Percentiles rank a stretch among this genome's conserved stretches.
phyloP scores from a whole-genome alignment of 2,888 invertebrate genomes.

The Dione vanillae region DNA sequence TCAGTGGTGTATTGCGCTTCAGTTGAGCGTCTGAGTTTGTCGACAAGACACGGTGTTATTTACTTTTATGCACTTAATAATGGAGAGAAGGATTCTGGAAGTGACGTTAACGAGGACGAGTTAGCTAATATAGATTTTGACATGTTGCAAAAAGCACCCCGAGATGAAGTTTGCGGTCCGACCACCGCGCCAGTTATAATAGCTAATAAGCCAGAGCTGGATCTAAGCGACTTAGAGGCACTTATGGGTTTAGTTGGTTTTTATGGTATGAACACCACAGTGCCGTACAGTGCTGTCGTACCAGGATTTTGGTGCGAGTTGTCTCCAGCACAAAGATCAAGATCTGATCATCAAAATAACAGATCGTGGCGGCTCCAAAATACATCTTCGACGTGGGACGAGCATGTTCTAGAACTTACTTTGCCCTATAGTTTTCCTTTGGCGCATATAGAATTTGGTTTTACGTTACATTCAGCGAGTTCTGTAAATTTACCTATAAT shows the following conservation, averaged over 20 bases:
- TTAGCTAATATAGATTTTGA: conserved; percentile 78
- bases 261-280: conserved; percentile 84
- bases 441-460: conserved; percentile 96
- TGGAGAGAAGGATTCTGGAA: conserved; percentile 88
- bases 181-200: conserved; percentile 69
- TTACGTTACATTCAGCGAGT: conserved; percentile 91
- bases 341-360: conserved; percentile 94
- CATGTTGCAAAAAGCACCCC: conserved; percentile 72
- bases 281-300: conserved; percentile 92
- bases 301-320: conserved; percentile 97
- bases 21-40: conserved; percentile 93
- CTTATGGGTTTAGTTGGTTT: conserved; percentile 91
- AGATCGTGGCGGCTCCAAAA: conserved; percentile 95
- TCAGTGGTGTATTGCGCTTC: conserved; percentile 94
- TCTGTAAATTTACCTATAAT: conserved; percentile 90
- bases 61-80: conserved; percentile 92
- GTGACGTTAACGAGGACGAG: conserved; percentile 89
- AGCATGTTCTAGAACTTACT: conserved; percentile 95
- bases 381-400: conserved; percentile 96
- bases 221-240: conserved; percentile 85
- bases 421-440: conserved; percentile 90
- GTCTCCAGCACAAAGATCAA: conserved; percentile 94
- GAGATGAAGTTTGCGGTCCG: conserved; percentile 66
- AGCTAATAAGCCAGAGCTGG: conserved; percentile 85
- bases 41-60: conserved; percentile 91